phyloP scores from a whole-genome alignment of 2,888 invertebrate species.

The Holacanthella duospinosa region DNA sequence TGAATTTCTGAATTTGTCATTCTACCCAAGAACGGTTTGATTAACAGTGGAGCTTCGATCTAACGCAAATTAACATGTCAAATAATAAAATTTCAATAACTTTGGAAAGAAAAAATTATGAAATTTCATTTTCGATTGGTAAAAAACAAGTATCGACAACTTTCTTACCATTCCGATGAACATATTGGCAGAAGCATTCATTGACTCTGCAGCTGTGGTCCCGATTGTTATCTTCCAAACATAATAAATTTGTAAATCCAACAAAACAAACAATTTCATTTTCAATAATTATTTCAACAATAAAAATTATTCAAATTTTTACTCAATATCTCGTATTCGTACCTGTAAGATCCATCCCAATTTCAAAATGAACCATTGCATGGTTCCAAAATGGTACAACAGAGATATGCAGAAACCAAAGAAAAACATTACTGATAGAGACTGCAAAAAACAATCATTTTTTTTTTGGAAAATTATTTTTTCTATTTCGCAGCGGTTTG shows the following conservation, averaged over 20 bases:
- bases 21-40: conserved; percentile 72
- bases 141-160: too few relatives aligned
- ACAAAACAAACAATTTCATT: too few relatives aligned
- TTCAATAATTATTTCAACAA: background rate
- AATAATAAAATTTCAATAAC: background rate
- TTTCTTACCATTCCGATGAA: conserved; percentile 85
- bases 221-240: conserved; percentile 48
- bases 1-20: conserved; percentile 87
- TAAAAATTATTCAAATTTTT: too few relatives aligned
- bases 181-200: conserved; percentile 84
- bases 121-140: too few relatives aligned
- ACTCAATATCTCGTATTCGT: background rate
- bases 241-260: background rate
- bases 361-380: conserved; percentile 73
- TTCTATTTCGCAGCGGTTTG: background rate
- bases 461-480: conserved; percentile 15
- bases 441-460: conserved; percentile 52
- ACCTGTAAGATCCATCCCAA: conserved; percentile 64
- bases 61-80: conserved; percentile 8
- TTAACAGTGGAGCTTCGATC: conserved; percentile 80
- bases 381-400: conserved; percentile 73
- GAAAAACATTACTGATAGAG: conserved; percentile 83
- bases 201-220: conserved; percentile 89
- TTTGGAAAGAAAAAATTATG: background rate
- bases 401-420: conserved; percentile 83